Base-by-base conservation (phyloP, 2,888 invertebrate genomes). In the Caenorhabditis auriculariae region DNA sequence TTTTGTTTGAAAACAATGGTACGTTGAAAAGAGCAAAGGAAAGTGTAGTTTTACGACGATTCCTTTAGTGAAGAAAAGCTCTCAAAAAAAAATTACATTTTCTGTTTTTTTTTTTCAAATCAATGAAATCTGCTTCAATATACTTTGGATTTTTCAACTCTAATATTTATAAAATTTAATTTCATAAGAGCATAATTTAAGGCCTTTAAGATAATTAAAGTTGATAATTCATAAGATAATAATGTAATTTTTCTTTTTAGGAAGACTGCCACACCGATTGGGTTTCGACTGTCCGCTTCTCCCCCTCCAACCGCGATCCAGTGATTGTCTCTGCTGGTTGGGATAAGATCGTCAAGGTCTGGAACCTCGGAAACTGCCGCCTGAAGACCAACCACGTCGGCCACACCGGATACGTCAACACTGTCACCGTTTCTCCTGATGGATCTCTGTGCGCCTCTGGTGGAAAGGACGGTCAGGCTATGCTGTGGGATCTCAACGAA, bases 381-480 rank as follows among this genome's bases (percentile, higher is more conserved):
- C 87, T 98, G 82, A 96, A 96, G 88, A 95, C 93, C 84, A 95
- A 96, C 86, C 96, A 98, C 83, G 88, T 89, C 82, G 96, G 96
- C 54, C 98, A 98, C 85, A 89, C 89, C 78, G 96, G 95, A 29
- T 96, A 94, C 85, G 85, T 99, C 83, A 98, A 98, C 86, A 93
- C 93, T 29, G 96, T 98, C 5, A 96, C 98, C 0, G 96, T 98
- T 46, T 95, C 95, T 44, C 98, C 98, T 76, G 98, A 98, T 85
- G 98, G 98, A 81, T 96, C 96, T 1, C 88, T 98, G 35, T 99
- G 98, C 83, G 96, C 96, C n/a, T 95, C 94, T 65, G 96, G 96
- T 83, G 98, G 73, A 35, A 72, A 88, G 89, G 96, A 98, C 86
- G 93, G 93, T 86, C 93, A 94, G 86, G 96, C 96, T 9, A 93